Conservation (phyloP, 1,140 invertebrate genomes). For the Halyomorpha halys region DNA sequence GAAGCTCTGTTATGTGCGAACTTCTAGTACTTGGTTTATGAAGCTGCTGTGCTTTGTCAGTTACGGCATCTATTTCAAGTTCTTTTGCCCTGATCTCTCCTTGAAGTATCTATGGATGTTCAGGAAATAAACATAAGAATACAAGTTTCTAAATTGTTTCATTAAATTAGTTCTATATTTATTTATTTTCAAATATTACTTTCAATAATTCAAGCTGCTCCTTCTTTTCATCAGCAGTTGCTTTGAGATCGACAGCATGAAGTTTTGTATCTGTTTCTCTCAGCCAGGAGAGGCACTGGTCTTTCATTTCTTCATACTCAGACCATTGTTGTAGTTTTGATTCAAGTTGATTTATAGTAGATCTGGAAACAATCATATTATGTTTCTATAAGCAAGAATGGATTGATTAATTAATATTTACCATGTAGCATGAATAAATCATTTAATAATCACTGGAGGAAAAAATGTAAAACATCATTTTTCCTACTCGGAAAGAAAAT, state of each 20-base stretch:
- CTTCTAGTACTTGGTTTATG: constrained; percentile 57
- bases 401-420: no score
- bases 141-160: background rate
- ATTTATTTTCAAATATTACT: constrained; percentile 30
- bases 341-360: constrained; percentile 65
- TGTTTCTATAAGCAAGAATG: no score
- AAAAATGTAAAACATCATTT: no score
- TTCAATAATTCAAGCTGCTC: constrained; percentile 66
- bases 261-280: constrained; percentile 77
- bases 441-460: no score
- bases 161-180: background rate
- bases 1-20: constrained; percentile 74
- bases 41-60: constrained; percentile 76
- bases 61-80: constrained; percentile 83
- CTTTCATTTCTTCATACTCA: constrained; percentile 80
- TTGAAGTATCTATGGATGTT: constrained; percentile 44
- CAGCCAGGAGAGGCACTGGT: constrained; percentile 77
- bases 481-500: no score
- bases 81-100: constrained; percentile 84
- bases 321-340: constrained; percentile 79
- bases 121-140: no score
- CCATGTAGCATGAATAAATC: no score
- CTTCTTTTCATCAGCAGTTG: constrained; percentile 71
- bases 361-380: constrained; percentile 33
- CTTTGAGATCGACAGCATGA: constrained; percentile 79